Percentiles rank a stretch among this genome's conserved stretches.
Evolutionary conservation across 64 coral and sea anemone genomes (phyloP).

Genomic region (Actinia tenebrosa): DNA sequence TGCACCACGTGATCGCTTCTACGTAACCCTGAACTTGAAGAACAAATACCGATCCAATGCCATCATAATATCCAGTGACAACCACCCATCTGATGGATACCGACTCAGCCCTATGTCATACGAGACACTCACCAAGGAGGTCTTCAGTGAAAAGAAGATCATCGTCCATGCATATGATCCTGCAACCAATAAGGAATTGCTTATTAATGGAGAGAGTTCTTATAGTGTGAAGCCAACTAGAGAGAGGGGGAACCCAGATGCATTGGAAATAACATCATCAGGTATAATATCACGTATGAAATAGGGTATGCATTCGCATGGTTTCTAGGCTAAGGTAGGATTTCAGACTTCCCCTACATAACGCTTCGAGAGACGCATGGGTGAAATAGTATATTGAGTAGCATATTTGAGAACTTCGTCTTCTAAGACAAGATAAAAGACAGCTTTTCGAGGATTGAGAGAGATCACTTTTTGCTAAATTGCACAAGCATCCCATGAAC

Average conservation of each 20-base stretch:
- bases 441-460: too few species aligned
- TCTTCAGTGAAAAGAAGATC: slow-evolving; percentile 30
- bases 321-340: too few species aligned
- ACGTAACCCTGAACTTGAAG: slow-evolving; percentile 49
- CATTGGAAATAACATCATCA: slow-evolving; percentile 11
- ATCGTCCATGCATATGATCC: slow-evolving; percentile 51
- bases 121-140: slow-evolving; percentile 63
- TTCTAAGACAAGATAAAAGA: too few species aligned
- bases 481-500: too few species aligned
- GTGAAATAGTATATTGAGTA: too few species aligned
- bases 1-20: slow-evolving; percentile 50
- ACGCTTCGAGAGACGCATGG: too few species aligned
- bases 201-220: slow-evolving; percentile 57
- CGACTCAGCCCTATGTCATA: slow-evolving; percentile 37
- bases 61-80: slow-evolving; percentile 67
- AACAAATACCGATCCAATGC: slow-evolving; percentile 38
- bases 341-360: too few species aligned
- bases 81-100: slow-evolving; percentile 76
- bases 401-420: too few species aligned
- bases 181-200: slow-evolving; percentile 43
- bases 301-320: too few species aligned
- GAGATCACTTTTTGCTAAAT: too few species aligned
- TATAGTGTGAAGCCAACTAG: slow-evolving; percentile 20
- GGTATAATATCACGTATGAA: neutral
- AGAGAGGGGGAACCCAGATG: slow-evolving; percentile 28